Conservation (phyloP, 2,888 invertebrate genomes). For the Sepioteuthis lessoniana region DNA sequence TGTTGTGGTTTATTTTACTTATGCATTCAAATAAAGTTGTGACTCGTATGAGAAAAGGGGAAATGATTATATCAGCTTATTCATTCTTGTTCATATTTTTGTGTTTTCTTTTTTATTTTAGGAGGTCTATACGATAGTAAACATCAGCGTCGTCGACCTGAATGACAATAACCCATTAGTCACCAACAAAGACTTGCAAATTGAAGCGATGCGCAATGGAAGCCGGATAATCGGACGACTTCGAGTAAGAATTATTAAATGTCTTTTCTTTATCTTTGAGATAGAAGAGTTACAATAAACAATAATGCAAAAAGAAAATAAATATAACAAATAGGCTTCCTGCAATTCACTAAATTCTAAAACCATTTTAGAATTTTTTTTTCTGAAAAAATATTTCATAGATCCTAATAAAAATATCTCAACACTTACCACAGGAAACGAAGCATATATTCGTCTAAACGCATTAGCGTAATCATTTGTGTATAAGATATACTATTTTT, state of each 20-base stretch:
- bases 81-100: not conserved
- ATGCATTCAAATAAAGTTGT: not conserved
- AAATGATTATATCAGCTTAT: not conserved
- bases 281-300: not conserved
- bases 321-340: not conserved
- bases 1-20: not conserved
- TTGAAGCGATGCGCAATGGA: constrained; percentile 41
- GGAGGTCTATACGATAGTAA: constrained; percentile 35
- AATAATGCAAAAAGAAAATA: not conserved
- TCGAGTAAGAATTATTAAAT: not conserved
- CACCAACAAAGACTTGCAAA: constrained; percentile 37
- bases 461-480: too few relatives aligned
- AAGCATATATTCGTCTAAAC: too few relatives aligned
- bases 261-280: not conserved
- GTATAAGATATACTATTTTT: too few relatives aligned
- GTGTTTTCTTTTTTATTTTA: not conserved
- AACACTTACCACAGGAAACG: too few relatives aligned
- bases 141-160: constrained; percentile 36
- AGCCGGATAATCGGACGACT: constrained; percentile 36
- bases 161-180: constrained; percentile 44
- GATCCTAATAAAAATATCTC: too few relatives aligned
- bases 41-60: too few relatives aligned
- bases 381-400: too few relatives aligned
- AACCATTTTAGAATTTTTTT: not conserved
- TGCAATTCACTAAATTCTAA: not conserved